Evolutionary conservation across 2,797 vertebrate genomes (phyloP).

Genomic region (Onychomys arenicola): DNA sequence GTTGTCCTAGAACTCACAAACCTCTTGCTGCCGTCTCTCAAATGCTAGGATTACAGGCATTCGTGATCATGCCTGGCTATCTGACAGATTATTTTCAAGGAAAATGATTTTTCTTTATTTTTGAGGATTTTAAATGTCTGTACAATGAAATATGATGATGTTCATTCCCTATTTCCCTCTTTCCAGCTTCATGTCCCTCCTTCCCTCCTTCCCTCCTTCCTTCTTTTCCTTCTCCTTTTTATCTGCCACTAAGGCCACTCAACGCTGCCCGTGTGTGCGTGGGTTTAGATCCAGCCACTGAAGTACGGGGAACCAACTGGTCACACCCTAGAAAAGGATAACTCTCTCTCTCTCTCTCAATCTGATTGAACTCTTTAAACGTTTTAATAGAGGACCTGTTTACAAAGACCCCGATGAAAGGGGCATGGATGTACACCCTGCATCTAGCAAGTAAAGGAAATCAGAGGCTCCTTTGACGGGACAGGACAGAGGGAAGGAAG

Average conservation of each 20-base stretch:
- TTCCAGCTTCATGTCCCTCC: too few species aligned
- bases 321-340: neutral
- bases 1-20: neutral
- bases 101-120: neutral
- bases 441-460: neutral
- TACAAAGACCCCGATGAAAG: neutral
- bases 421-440: neutral
- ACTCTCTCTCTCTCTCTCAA: neutral
- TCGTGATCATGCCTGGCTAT: neutral
- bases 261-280: neutral
- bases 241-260: neutral
- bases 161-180: neutral
- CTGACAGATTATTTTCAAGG: neutral
- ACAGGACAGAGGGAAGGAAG: neutral
- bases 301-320: neutral
- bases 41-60: neutral
- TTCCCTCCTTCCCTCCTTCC: too few species aligned
- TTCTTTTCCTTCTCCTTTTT: neutral
- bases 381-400: slow-evolving; percentile 4
- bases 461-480: neutral
- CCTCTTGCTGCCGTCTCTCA: neutral
- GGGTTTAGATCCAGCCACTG: neutral
- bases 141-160: neutral
- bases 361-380: neutral
- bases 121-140: neutral